These are phyloP conservation scores for Idris sp. DNA, from an alignment of 1,140 invertebrate species.

Conservation along the genomic window DNA sequence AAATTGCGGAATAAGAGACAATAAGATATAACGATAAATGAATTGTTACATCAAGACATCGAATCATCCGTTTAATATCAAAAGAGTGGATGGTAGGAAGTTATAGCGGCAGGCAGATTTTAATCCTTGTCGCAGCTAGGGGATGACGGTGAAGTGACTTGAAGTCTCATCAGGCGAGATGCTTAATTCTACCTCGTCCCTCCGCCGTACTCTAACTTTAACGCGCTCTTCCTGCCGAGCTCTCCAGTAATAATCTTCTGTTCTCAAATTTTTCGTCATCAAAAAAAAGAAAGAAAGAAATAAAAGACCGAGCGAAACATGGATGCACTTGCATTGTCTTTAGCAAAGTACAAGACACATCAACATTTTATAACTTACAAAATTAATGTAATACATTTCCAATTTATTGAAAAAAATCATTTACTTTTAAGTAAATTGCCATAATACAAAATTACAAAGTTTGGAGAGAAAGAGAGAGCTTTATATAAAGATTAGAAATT, in stretches of 20 bases:
- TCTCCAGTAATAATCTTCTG: conserved; percentile 71
- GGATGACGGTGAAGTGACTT: conserved; percentile 77
- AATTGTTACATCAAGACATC: conserved; percentile 66
- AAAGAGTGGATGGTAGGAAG: conserved; percentile 63
- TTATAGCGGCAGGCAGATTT: conserved; percentile 74
- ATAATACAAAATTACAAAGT: too few species aligned
- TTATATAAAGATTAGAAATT: conserved; percentile 35
- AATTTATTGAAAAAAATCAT: too few species aligned
- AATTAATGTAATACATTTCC: too few species aligned
- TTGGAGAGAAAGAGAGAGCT: too few species aligned
- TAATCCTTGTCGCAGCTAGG: conserved; percentile 76
- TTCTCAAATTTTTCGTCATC: conserved; percentile 69
- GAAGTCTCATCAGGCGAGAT: conserved; percentile 78
- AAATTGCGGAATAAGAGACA: conserved; percentile 16
- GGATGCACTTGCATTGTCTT: conserved; percentile 25
- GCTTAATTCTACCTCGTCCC: conserved; percentile 76
- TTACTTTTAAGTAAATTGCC: too few species aligned
- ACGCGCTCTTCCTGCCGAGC: conserved; percentile 52
- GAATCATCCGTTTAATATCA: conserved; percentile 74
- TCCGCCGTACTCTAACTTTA: conserved; percentile 64
- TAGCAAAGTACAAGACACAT: too few species aligned
- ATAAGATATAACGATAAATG: conserved; percentile 60
- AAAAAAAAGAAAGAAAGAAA: too few species aligned
- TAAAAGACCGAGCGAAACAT: too few species aligned
- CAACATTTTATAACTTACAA: too few species aligned